Base-by-base conservation (phyloP, 2,113 vertebrate genomes). In the Cebidichthys violaceus region DNA sequence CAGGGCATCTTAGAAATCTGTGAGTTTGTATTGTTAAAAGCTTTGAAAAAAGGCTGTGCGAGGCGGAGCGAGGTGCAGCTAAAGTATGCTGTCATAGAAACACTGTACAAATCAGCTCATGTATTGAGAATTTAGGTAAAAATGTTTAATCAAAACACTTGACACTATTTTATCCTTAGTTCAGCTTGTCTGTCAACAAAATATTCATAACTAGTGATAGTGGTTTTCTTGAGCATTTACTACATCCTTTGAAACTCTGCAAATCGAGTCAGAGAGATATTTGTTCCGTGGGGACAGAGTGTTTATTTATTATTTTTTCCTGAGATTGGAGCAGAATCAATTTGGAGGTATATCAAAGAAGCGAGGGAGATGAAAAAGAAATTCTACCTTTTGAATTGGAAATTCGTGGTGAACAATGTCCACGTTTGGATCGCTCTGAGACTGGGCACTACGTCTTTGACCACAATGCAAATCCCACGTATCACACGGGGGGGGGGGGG, bases 261-360 rank as follows among this genome's bases (percentile, higher is more conserved):
- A 76, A 78, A 81, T 60, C 43, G n/a, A 61, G 31, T 20, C 50
- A 61, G 22, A 43, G 81, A 82, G 9, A 45, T 79, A 52, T 89
- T 85, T 73, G 13, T 13, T 81, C 73, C 7, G 1, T 31, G 31
- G 62, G 75, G 66, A 77, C 14, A 45, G 2, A 22, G 22, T 61
- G 33, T 45, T 66, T 79, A 24, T 57, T 75, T 79, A 29, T 69
- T 80, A 60, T 29, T 81, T 33, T 62, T 67, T 15, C 64, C 33
- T 43, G 54, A 71, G 67, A 82, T 84, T 83, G 73, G 80, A 90
- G 70, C n/a, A 29, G 60, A 79, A 88, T 87, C 84, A 84, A 82
- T 83, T 87, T 88, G 86, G 84, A 89, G 67, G 55, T 66, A 73
- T 75, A 84, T 89, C 83, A 91, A 88, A 88, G 83, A 77, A 61